Conservation (phyloP, 2,888 invertebrate species). For the Drosophila diplacantha region DNA sequence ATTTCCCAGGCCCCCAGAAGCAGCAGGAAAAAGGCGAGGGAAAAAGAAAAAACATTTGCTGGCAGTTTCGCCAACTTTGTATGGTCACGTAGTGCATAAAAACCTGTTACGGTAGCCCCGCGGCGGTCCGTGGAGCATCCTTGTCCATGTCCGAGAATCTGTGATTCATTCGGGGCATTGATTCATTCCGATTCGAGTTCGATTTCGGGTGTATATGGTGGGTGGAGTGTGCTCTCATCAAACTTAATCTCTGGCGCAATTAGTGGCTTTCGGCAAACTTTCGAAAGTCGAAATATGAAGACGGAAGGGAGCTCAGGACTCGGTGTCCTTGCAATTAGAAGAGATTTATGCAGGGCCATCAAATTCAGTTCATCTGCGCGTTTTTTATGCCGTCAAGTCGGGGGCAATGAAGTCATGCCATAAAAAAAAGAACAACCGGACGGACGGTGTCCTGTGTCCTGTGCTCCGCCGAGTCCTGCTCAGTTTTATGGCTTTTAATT, state of each 20-base stretch:
- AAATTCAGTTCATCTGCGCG: slow-evolving; percentile 41
- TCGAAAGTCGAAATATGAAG: slow-evolving; percentile 16
- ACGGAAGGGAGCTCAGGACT: slow-evolving; percentile 4
- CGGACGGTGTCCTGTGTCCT: slow-evolving; percentile 17
- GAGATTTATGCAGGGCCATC: slow-evolving; percentile 63
- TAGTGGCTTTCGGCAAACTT: slow-evolving; percentile 41
- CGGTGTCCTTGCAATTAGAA: slow-evolving; percentile 54
- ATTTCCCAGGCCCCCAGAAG: slow-evolving; percentile 14
- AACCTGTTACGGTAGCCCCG: slow-evolving; percentile 57
- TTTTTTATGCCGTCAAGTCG: slow-evolving; percentile 45
- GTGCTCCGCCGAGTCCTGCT: slow-evolving; percentile 44
- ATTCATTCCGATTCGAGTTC: slow-evolving; percentile 44
- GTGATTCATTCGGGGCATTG: slow-evolving; percentile 49
- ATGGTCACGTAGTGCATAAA: slow-evolving; percentile 68
- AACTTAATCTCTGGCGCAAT: slow-evolving; percentile 55
- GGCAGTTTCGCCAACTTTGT: slow-evolving; percentile 45
- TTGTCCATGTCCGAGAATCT: slow-evolving; percentile 4
- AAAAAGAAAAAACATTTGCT: slow-evolving; percentile 5
- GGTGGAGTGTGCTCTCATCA: slow-evolving; percentile 31
- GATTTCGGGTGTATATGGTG: background rate
- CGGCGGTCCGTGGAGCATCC: background rate
- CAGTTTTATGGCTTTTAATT: slow-evolving; percentile 67
- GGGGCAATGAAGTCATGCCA: slow-evolving; percentile 58
- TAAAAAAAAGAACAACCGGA: slow-evolving; percentile 26
- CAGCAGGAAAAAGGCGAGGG: background rate